Percentiles rank a stretch among this genome's conserved stretches.
Evolutionary conservation across 2,888 invertebrate species (phyloP).

Genomic region (Pterostichus niger): DNA sequence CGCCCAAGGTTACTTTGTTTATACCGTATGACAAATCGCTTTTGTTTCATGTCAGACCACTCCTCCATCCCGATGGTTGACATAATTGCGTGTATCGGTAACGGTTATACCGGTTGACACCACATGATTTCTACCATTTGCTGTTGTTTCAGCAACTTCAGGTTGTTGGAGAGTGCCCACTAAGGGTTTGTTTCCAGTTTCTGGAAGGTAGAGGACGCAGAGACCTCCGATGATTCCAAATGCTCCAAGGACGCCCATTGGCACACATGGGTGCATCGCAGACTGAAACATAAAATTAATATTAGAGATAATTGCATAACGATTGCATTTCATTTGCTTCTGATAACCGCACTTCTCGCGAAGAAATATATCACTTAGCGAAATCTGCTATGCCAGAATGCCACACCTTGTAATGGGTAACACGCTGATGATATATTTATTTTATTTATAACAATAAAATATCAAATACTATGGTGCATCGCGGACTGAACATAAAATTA

Average conservation of each 20-base stretch:
- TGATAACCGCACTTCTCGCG: no score
- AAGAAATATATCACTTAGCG: no score
- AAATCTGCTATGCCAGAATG: no score
- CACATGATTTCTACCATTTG: conserved; percentile 44
- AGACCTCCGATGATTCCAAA: conserved; percentile 86
- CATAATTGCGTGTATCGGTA: conserved; percentile 22
- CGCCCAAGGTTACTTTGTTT: conserved; percentile 13
- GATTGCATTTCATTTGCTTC: neutral
- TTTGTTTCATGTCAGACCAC: conserved; percentile 53
- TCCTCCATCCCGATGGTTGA: conserved; percentile 50
- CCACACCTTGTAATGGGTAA: no score
- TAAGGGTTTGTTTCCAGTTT: conserved; percentile 82
- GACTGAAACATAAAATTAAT: conserved; percentile 80
- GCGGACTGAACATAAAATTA: no score
- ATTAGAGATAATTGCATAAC: neutral
- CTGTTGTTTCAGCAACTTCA: conserved; percentile 4
- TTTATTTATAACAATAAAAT: no score
- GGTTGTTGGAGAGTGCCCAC: conserved; percentile 73
- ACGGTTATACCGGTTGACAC: conserved; percentile 8
- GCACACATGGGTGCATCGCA: conserved; percentile 82
- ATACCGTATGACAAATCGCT: conserved; percentile 28
- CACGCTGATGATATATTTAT: no score
- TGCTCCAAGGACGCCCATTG: conserved; percentile 85
- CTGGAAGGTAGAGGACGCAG: conserved; percentile 87
- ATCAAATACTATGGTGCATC: no score